These are phyloP conservation scores for Sarcophaga peregrina DNA, from an alignment of 1,140 invertebrate species.

Conservation along the genomic window DNA sequence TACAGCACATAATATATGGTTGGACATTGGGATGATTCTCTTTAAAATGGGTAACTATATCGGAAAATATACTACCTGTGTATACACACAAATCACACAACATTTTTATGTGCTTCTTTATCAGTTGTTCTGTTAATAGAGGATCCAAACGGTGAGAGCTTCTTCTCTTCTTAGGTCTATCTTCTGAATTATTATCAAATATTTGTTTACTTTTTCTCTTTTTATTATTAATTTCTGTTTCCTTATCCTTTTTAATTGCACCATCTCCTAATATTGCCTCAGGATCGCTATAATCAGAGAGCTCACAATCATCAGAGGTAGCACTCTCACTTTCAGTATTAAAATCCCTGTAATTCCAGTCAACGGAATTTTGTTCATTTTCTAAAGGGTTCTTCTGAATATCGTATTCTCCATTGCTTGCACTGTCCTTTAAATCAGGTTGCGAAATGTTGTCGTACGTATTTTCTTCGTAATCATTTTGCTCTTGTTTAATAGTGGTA, in stretches of 20 bases:
- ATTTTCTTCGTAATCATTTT: not conserved
- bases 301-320: slow-evolving; percentile 43
- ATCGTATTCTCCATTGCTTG: slow-evolving; percentile 2
- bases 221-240: not conserved
- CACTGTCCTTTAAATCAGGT: not conserved
- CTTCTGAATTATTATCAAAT: not conserved
- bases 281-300: not conserved
- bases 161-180: not conserved
- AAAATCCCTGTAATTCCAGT: slow-evolving; percentile 55
- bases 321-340: slow-evolving; percentile 31
- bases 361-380: slow-evolving; percentile 40
- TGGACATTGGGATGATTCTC: slow-evolving; percentile 54
- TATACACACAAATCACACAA: slow-evolving; percentile 60
- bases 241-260: not conserved
- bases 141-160: slow-evolving; percentile 6
- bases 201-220: not conserved
- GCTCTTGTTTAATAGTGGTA: not conserved
- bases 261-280: not conserved
- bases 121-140: slow-evolving; percentile 50
- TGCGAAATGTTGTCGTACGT: not conserved
- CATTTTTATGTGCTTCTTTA: slow-evolving; percentile 60
- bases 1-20: slow-evolving; percentile 59
- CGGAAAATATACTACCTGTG: slow-evolving; percentile 55
- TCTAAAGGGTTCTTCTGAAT: slow-evolving; percentile 43
- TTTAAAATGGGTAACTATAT: slow-evolving; percentile 58